phyloP scores from a whole-genome alignment of 1,140 invertebrate species.

The Acromyrmex charruanus region DNA sequence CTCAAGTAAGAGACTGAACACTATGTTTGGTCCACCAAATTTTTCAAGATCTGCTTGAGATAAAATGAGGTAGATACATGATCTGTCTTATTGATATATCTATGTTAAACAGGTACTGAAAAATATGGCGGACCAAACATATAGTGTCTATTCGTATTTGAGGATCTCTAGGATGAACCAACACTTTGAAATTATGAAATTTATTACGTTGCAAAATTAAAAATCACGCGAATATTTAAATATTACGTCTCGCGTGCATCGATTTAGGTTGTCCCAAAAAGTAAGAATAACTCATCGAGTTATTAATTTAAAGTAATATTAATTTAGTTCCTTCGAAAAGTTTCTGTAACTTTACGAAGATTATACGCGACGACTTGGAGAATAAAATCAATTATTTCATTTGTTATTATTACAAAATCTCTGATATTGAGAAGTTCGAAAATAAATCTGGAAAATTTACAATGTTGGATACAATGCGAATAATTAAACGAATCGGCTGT shows the following conservation, averaged over 20 bases:
- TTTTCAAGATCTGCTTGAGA: too few species aligned
- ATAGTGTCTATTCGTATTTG: too few species aligned
- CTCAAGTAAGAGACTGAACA: too few species aligned
- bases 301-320: constrained; percentile 29
- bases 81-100: too few species aligned
- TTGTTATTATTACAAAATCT: constrained; percentile 41
- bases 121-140: too few species aligned
- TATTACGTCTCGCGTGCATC: neutral
- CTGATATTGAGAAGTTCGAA: constrained; percentile 26
- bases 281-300: neutral
- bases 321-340: constrained; percentile 7
- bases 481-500: constrained; percentile 67
- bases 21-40: too few species aligned
- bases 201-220: too few species aligned
- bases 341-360: constrained; percentile 46
- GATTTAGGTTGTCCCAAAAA: neutral
- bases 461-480: constrained; percentile 23
- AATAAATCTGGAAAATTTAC: constrained; percentile 50
- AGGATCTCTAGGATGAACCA: too few species aligned
- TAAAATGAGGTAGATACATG: too few species aligned
- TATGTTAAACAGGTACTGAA: too few species aligned
- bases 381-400: constrained; percentile 52
- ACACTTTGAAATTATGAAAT: too few species aligned
- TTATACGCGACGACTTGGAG: constrained; percentile 29
- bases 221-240: neutral